Base-by-base conservation (phyloP, 2,113 vertebrate genomes). In the Gasterosteus nipponicus region DNA sequence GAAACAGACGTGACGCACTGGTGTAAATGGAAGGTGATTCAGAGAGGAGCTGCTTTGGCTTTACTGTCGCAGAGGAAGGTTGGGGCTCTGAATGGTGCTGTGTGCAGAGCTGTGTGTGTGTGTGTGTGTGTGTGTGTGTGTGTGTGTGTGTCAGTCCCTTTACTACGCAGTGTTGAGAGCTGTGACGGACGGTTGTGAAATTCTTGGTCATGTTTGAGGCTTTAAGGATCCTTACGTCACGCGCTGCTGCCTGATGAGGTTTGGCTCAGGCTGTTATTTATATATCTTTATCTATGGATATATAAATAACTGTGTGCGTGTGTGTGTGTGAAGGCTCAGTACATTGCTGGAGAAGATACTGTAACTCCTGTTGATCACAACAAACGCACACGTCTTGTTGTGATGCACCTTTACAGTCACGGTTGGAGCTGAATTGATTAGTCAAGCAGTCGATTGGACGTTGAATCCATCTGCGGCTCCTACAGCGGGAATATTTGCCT, bases 1-100 rank as follows among this genome's bases (percentile, higher is more conserved):
- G 57, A 1, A 39, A 0, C 69, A 19, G 89, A 87, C 49, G 49
- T 38, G 35, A 38, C 83, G 83, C 85, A 83, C 78, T 88, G 78
- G 29, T 38, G 7, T 44, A 54, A 54, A 56, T 56, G 73, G 54
- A 51, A 14, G 41, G 4, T 31, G 60, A 6, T 14, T 12, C 14
- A 10, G 71, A 47, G 41, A 67, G 57, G 54, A 63, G 73, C 54
- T 41, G 70, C 11, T 31, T 9, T 62, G 70, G 46, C 19, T 60
- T 70, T 18, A 29, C 11, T 79, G 77, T 67, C 74, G 83, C 80
- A 79, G 73, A 73, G 80, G 71, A 26, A n/a, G 62, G 69, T 3
- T 31, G 61, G 12, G 38, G 58, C 62, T 69, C 15, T 42, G 6
- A 1, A 0, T 64, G 16, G 0, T 18, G 78, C 4, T 18, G 33